Percentiles rank a stretch among this genome's conserved stretches.
These are phyloP conservation scores for Sceliomorpha sp. DNA, from an alignment of 2,888 invertebrate genomes.

Conservation along the genomic window DNA sequence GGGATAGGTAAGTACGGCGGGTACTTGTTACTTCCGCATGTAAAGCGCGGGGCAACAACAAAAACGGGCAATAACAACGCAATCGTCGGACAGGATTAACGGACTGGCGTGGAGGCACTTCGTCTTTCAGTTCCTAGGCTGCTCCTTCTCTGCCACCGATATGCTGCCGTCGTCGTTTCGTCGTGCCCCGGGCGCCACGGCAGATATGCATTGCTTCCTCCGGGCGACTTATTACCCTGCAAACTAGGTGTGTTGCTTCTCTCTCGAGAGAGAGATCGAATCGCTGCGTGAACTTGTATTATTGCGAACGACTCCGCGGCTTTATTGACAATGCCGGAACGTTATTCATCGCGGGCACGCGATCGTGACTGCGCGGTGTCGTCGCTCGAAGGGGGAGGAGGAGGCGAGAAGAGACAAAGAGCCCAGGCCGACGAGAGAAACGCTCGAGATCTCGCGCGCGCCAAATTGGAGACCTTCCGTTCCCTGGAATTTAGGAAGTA, in stretches of 20 bases:
- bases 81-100: conserved; percentile 41
- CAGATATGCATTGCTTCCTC: conserved; percentile 44
- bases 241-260: conserved; percentile 43
- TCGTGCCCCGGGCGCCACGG: conserved; percentile 3
- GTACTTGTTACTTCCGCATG: conserved; percentile 38
- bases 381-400: no score
- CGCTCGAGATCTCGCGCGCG: no score
- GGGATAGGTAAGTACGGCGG: conserved; percentile 28
- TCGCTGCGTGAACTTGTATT: conserved; percentile 52
- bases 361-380: conserved; percentile 40
- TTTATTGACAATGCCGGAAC: conserved; percentile 47
- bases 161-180: conserved; percentile 34
- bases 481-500: no score
- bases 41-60: conserved; percentile 10
- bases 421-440: no score
- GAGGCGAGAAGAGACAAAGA: no score
- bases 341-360: conserved; percentile 45
- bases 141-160: conserved; percentile 35
- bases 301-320: conserved; percentile 48
- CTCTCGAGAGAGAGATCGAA: conserved; percentile 47
- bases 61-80: conserved; percentile 30
- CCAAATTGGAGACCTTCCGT: no score
- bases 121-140: conserved; percentile 36
- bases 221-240: conserved; percentile 49
- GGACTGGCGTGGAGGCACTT: conserved; percentile 36